Evolutionary conservation across 92 coral and sea anemone genomes (phyloP).

Genomic region (Zoanthus gigantus): DNA sequence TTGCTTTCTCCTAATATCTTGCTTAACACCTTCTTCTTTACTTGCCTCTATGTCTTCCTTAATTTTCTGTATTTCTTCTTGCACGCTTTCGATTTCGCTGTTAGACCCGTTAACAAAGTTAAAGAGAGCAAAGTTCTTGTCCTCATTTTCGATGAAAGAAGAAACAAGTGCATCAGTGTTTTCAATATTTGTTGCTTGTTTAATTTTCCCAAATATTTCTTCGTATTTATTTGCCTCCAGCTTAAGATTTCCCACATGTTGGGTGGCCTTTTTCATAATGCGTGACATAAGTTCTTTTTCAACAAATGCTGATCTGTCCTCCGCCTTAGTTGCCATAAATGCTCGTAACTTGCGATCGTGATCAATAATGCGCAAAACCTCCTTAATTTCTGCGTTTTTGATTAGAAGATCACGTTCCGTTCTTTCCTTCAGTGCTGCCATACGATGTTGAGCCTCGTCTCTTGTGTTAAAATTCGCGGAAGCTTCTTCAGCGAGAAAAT

Average conservation of each 20-base stretch:
- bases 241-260: constrained; percentile 74
- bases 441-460: constrained; percentile 97
- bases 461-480: constrained; percentile 78
- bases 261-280: constrained; percentile 65
- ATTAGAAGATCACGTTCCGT: constrained; percentile 90
- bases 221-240: constrained; percentile 83
- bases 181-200: constrained; percentile 88
- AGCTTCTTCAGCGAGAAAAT: constrained; percentile 80
- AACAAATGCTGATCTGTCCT: constrained; percentile 83
- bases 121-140: constrained; percentile 96
- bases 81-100: constrained; percentile 87
- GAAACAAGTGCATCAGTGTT: constrained; percentile 83
- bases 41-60: constrained; percentile 77
- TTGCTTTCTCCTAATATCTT: constrained; percentile 80
- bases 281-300: constrained; percentile 76
- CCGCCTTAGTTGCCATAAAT: constrained; percentile 91
- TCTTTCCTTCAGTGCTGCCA: constrained; percentile 90
- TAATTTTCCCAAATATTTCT: constrained; percentile 84
- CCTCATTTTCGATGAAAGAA: constrained; percentile 91
- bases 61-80: constrained; percentile 81
- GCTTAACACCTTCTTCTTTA: constrained; percentile 75
- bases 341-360: constrained; percentile 93
- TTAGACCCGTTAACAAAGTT: constrained; percentile 88
- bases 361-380: constrained; percentile 89
- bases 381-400: constrained; percentile 85